phyloP scores from a whole-genome alignment of 1,140 invertebrate species.

The Bombus difficillimus region DNA sequence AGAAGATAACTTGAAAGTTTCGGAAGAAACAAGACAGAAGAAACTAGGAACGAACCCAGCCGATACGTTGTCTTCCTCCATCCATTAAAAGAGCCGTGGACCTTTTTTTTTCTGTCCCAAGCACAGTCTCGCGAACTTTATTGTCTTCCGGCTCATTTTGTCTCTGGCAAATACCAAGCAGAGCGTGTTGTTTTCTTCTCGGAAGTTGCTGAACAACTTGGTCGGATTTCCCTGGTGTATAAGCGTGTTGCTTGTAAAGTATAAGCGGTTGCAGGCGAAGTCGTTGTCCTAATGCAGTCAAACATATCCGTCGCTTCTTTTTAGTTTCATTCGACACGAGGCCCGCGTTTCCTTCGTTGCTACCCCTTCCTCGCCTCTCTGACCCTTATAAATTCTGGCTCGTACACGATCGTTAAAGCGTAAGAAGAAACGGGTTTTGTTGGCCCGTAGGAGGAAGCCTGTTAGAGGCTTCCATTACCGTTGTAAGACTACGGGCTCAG shows the following conservation, averaged over 20 bases:
- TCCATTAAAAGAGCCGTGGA: not conserved
- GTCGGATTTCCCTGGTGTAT: conserved; percentile 32
- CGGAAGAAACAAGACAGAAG: no score
- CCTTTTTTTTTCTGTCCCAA: not conserved
- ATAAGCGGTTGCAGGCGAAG: not conserved
- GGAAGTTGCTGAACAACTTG: not conserved
- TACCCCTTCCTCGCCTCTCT: not conserved
- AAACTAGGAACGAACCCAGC: no score
- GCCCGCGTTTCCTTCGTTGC: not conserved
- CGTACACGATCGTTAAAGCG: conserved; percentile 72
- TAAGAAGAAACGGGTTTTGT: conserved; percentile 74
- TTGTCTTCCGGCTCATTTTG: conserved; percentile 6
- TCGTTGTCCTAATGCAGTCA: not conserved
- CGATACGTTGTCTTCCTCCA: not conserved
- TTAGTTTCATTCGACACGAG: not conserved
- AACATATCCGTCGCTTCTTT: not conserved
- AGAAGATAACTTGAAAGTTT: not conserved
- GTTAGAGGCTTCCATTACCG: conserved; percentile 74
- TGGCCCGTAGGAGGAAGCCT: conserved; percentile 73
- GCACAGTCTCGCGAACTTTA: not conserved
- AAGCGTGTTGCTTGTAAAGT: not conserved
- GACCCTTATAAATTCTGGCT: conserved; percentile 69
- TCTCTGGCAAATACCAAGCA: not conserved
- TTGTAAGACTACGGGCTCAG: conserved; percentile 76
- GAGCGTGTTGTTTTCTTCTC: not conserved